Base-by-base conservation (phyloP, 2,113 vertebrate genomes). In the Aphyosemion australe region DNA sequence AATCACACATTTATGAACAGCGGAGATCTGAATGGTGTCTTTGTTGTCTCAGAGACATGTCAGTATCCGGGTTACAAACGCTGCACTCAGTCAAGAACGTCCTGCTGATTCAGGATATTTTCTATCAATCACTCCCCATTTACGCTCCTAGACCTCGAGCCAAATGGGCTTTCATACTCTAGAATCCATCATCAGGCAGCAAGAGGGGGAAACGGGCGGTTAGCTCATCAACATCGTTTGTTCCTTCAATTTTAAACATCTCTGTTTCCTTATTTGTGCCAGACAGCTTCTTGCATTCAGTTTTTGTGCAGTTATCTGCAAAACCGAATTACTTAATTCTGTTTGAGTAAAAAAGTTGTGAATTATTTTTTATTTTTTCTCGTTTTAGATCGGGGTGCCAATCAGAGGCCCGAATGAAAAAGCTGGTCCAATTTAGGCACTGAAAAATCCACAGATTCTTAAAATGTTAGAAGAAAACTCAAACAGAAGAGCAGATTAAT, bases 21-120 rank as follows among this genome's bases (percentile, higher is more conserved):
- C 19, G 41, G 19, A 42, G 18, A 63, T 55, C 4, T 47, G 14
- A 41, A 34, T 5, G 1, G 6, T 45, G 53, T 46, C 56, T 37
- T 37, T 61, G 21, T 63, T 79, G 52, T 45, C 42, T 50, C 13
- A 67, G 16, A 64, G 14, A 16, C 12, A 48, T 55, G 18, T 59
- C 19, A 8, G 74, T 69, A 54, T 72, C 62, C 52, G 48, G 6
- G 65, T 60, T 65, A 77, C 59, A 70, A 75, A 71, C 55, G 67
- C 37, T 69, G 45, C 18, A 51, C 54, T 18, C 43, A 37, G 69
- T 57, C 72, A 78, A 78, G 54, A 74, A 63, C 65, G 41, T 60
- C 65, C 84, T 66, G 68, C 64, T 70, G 78, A 47, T 37, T 61
- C 41, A 61, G 54, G 65, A 79, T 84, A 80, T 34, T 61, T 77